Percentiles rank a stretch among this genome's conserved stretches.
These are phyloP conservation scores for Acromyrmex charruanus DNA, from an alignment of 1,140 invertebrate genomes.

Conservation along the genomic window DNA sequence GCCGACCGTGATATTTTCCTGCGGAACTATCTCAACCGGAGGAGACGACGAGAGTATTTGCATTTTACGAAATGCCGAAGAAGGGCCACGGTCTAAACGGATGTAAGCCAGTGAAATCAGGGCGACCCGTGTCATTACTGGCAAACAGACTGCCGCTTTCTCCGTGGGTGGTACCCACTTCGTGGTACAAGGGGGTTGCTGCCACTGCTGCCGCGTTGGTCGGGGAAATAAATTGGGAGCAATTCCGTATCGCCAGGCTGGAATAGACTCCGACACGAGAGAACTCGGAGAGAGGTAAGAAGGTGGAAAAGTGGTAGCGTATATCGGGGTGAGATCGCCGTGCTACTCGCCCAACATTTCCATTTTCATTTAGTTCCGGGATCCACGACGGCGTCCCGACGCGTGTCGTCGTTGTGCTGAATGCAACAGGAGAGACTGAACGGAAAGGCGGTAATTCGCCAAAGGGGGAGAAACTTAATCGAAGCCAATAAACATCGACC, in stretches of 20 bases:
- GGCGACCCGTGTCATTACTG: conserved; percentile 45
- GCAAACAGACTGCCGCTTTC: conserved; percentile 58
- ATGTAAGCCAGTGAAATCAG: conserved; percentile 36
- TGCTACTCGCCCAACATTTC: conserved; percentile 30
- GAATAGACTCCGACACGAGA: conserved; percentile 48
- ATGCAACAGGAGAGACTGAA: conserved; percentile 32
- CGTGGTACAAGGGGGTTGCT: conserved; percentile 46
- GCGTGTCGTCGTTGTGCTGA: neutral
- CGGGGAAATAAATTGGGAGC: conserved; percentile 54
- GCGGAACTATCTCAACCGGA: neutral
- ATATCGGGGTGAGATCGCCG: conserved; percentile 6
- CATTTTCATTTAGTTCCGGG: conserved; percentile 33
- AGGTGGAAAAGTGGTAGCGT: conserved; percentile 26
- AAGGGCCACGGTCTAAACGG: neutral
- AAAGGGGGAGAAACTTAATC: conserved; percentile 44
- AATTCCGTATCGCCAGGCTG: conserved; percentile 51
- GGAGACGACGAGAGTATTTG: conserved; percentile 34
- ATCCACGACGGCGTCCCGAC: conserved; percentile 1
- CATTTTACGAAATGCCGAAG: conserved; percentile 23
- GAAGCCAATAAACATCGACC: conserved; percentile 42
- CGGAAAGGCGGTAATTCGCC: conserved; percentile 46
- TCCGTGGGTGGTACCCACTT: conserved; percentile 46
- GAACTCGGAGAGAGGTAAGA: conserved; percentile 36
- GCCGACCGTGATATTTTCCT: conserved; percentile 1
- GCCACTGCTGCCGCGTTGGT: conserved; percentile 12